A percentile compares a stretch with the other conserved stretches of the same genome.
Evolutionary conservation across 2,888 invertebrate species (phyloP).

Genomic region (Troilus luridus): DNA sequence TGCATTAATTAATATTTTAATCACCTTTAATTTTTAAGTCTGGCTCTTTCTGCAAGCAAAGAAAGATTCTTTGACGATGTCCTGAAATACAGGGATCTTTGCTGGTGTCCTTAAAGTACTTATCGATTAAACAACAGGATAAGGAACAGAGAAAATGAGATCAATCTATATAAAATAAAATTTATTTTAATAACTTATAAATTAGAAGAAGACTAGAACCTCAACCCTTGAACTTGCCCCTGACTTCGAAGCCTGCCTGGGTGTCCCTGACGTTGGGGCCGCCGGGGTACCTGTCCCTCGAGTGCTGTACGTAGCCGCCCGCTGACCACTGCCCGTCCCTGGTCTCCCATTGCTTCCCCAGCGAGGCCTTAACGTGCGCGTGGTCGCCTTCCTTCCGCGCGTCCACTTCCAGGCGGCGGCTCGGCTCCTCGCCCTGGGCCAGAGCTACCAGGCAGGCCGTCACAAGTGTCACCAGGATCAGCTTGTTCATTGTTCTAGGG

Average conservation of each 20-base stretch:
- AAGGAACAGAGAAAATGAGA: too few relatives aligned
- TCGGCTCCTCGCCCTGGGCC: neutral
- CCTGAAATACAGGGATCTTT: too few relatives aligned
- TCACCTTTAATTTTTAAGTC: too few relatives aligned
- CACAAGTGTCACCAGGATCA: neutral
- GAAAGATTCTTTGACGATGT: too few relatives aligned
- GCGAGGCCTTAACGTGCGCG: neutral
- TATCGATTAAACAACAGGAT: too few relatives aligned
- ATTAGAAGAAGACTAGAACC: neutral
- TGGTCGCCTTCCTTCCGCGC: neutral
- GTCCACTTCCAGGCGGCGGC: neutral
- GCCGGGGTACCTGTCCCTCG: constrained; percentile 43
- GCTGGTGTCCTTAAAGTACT: too few relatives aligned
- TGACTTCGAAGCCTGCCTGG: constrained; percentile 55
- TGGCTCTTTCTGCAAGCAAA: too few relatives aligned
- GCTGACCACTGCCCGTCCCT: constrained; percentile 58
- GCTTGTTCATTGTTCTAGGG: neutral
- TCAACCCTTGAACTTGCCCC: constrained; percentile 50
- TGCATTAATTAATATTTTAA: too few relatives aligned
- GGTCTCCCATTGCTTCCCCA: constrained; percentile 42
- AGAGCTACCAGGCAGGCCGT: neutral
- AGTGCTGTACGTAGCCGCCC: constrained; percentile 60
- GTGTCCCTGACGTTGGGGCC: constrained; percentile 24
- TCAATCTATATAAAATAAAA: too few relatives aligned
- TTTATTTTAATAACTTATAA: neutral